Evolutionary conservation across 2,888 invertebrate species (phyloP), one percentile per base, ranked within the genome.

Genomic region (Periphyllus acericola): DNA sequence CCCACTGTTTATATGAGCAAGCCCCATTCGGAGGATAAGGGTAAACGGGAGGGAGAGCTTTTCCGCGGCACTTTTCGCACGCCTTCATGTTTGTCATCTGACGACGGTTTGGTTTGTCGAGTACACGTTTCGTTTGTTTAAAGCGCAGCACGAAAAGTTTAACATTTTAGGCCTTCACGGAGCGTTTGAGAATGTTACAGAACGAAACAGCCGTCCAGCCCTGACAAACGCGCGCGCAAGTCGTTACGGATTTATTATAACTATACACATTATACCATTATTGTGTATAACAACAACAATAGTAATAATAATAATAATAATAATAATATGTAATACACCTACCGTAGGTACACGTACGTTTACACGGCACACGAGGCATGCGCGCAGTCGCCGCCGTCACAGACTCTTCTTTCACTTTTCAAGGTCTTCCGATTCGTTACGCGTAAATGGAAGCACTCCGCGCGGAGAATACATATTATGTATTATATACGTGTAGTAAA

Each of bases 341-440:
- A n/a, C 68, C 34, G 32, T 34, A 8, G 19, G 32, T 34, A 14
- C 21, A 21, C 2, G 21, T 46, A 60, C 60, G 5, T 60, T 46
- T 46, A 60, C 60, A 6, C 60, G 5, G 21, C 25, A 21, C 60
- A 25, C 60, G 11, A 19, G 3, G 55, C 55, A 55, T 21, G 60
- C 60, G 60, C 19, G 60, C 60, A 25, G 60, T 25, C 74, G 74
- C 60, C 79, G 74, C 4, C 68, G 79, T 34, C 71, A 36, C 60
- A 80, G 87, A 87, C 76, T 83, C 55, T 80, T 84, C 87, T 86
- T 74, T 84, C 76, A 82, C 82, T 88, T 87, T 82, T 87, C 88
- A 79, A 72, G 81, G 75, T 76, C 74, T 83, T 66, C 19, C 72
- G 72, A 83, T 81, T 83, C 76, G 88, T 86, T 85, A 68, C 79